Evolutionary conservation across 1,140 invertebrate genomes (phyloP).

Genomic region (Atta colombica): DNA sequence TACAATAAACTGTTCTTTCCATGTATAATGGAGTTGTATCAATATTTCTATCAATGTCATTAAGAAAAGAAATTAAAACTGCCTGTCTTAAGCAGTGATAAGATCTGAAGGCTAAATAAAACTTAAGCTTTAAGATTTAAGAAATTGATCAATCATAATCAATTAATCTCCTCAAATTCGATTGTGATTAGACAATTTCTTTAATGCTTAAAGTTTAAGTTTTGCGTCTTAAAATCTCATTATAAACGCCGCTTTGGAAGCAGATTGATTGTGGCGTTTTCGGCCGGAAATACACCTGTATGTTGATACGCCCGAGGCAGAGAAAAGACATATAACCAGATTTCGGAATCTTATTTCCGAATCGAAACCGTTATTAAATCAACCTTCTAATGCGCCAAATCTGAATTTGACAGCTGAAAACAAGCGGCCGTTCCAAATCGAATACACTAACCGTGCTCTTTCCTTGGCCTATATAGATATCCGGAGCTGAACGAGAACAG

Average conservation of each 20-base stretch:
- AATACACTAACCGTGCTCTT: constrained; percentile 9
- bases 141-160: no score
- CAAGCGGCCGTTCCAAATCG: constrained; percentile 4
- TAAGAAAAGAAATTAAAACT: background rate
- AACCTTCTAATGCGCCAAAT: background rate
- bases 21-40: background rate
- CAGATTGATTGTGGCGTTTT: background rate
- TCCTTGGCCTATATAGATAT: constrained; percentile 46
- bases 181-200: no score
- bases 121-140: no score
- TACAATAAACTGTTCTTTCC: no score
- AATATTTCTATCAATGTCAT: background rate
- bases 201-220: no score
- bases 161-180: no score
- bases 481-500: constrained; percentile 36
- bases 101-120: no score
- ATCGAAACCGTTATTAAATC: no score
- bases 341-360: background rate
- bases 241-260: background rate
- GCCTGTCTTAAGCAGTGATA: no score
- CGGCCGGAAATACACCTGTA: background rate
- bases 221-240: no score
- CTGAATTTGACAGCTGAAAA: background rate
- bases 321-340: background rate
- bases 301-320: background rate